Evolutionary conservation across 2,113 vertebrate genomes (phyloP), one percentile per base, ranked within the genome.

Genomic region (Triplophysa rosa): DNA sequence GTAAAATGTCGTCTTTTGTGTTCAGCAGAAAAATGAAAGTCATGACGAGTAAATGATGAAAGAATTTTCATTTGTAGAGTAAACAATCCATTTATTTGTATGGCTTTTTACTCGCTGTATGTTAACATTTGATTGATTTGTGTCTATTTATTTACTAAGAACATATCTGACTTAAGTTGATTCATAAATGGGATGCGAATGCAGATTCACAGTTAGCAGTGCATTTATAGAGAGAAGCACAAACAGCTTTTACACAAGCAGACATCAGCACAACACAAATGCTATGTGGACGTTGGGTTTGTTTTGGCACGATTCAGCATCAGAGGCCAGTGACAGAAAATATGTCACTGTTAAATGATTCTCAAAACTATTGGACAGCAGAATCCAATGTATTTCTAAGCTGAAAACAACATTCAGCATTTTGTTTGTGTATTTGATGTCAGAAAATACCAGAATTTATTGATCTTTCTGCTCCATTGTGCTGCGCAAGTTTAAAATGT

Each of bases 181-280:
- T 9, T 9, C 42, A 45, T 45, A 45, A 45, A 45, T 45, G 42
- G 1, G 42, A 45, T 52, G 49, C 26, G 13, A 68, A 69, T 69
- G 47, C 45, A 69, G 3, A 10, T n/a, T 56, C 54, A 11, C 8
- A 70, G 17, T 21, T 19, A 58, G n/a, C 54, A 21, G 54, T 58
- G 5, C 19, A 21, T 19, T n/a, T 19, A 33, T 33, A 23, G n/a
- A 37, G 52, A n/a, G 26, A 58, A 40, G 17, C 19, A 26, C 19
- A 56, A 72, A 40, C 69, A 69, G 17, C 47, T 29, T 29, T 1
- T 59, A 21, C 54, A 72, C 54, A 72, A 59, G 54, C 54, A 59
- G 58, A 61, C 54, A 14, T 63, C 61, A 26, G 61, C 61, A 19
- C 54, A 58, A 58, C 7, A 52, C 49, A 17, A 1, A 58, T n/a